These are phyloP conservation scores for Diorhabda sublineata DNA, from an alignment of 1,140 invertebrate genomes.

Conservation along the genomic window DNA sequence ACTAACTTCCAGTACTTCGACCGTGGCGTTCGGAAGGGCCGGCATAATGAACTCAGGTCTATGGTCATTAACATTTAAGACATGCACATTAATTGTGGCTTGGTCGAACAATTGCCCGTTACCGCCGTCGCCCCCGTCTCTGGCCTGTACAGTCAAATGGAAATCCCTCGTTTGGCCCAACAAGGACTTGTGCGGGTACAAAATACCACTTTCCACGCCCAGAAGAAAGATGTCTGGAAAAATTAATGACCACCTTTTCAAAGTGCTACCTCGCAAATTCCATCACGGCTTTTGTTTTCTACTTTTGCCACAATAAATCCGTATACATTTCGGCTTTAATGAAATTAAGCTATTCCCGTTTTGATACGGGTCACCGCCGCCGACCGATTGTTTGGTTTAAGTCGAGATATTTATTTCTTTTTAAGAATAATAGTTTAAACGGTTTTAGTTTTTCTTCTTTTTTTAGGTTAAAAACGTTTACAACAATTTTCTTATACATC, in stretches of 20 bases:
- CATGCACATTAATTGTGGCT: slow-evolving; percentile 70
- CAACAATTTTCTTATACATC: no score
- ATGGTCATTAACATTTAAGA: slow-evolving; percentile 81
- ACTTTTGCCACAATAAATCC: slow-evolving; percentile 3
- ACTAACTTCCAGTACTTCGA: slow-evolving; percentile 72
- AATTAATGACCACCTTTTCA: slow-evolving; percentile 2
- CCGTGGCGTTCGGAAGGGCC: slow-evolving; percentile 66
- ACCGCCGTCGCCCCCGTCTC: slow-evolving; percentile 66
- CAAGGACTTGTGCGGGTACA: slow-evolving; percentile 70
- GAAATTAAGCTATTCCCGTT: background rate
- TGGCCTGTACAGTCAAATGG: slow-evolving; percentile 67
- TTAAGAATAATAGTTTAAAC: background rate
- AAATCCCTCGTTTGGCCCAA: slow-evolving; percentile 61
- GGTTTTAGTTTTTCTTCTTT: no score
- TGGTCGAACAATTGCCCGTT: slow-evolving; percentile 62
- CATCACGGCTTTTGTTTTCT: background rate
- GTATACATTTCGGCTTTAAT: background rate
- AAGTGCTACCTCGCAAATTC: background rate
- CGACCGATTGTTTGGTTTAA: background rate
- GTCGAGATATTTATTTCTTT: background rate
- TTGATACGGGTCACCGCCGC: background rate
- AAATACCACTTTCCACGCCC: slow-evolving; percentile 68
- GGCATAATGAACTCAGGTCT: slow-evolving; percentile 78
- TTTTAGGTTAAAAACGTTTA: no score
- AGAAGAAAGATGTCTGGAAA: slow-evolving; percentile 65